Conservation (phyloP, 2,797 vertebrate genomes). For the Thalassophryne amazonica region DNA sequence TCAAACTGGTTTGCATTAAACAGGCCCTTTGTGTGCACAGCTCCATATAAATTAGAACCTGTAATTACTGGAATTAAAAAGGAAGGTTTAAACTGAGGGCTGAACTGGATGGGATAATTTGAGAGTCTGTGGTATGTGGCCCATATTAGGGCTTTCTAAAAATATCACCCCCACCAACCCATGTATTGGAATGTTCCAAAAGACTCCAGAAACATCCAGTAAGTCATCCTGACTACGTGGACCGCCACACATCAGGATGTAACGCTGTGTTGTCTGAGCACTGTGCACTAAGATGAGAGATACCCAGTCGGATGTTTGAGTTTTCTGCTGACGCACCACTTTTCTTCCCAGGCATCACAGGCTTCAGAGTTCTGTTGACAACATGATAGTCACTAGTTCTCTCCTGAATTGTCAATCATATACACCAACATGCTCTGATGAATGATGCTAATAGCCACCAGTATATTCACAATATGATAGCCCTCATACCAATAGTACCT, state of each 20-base stretch:
- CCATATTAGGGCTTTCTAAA: conserved; percentile 89
- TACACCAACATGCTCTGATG: conserved; percentile 44
- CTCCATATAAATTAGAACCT: conserved; percentile 86
- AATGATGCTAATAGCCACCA: conserved; percentile 25
- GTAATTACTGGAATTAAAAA: conserved; percentile 90
- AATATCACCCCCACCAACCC: conserved; percentile 82
- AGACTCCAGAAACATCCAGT: conserved; percentile 78
- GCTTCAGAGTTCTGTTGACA: conserved; percentile 47
- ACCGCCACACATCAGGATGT: conserved; percentile 63
- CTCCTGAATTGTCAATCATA: conserved; percentile 20
- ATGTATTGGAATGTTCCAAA: conserved; percentile 84
- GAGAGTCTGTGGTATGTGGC: conserved; percentile 88
- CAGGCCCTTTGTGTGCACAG: conserved; percentile 83
- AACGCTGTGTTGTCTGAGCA: conserved; percentile 55
- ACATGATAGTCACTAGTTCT: conserved; percentile 42
- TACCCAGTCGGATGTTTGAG: conserved; percentile 27
- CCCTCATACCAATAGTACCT: conserved; percentile 3
- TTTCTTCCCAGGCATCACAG: conserved; percentile 18
- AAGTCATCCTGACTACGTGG: conserved; percentile 71
- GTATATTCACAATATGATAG: conserved; percentile 38
- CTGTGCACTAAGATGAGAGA: conserved; percentile 41
- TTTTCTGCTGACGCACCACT: conserved; percentile 32
- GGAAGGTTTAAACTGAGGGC: conserved; percentile 87
- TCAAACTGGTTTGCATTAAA: conserved; percentile 88
- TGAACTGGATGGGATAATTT: conserved; percentile 88